These are phyloP conservation scores for Lampris incognitus DNA, from an alignment of 2,113 vertebrate species.

Conservation along the genomic window DNA sequence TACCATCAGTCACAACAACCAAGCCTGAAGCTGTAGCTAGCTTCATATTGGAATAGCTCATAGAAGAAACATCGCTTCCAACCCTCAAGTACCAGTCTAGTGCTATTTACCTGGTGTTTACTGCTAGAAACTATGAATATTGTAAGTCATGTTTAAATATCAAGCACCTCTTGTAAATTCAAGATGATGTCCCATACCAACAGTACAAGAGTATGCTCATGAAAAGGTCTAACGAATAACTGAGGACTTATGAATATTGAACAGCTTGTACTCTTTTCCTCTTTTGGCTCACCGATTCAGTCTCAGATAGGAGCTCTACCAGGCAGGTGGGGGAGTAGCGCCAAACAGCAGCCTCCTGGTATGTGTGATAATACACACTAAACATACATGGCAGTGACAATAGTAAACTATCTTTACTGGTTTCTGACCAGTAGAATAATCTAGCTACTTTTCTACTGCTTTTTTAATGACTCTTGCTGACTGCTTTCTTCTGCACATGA, in stretches of 20 bases:
- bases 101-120: conserved; percentile 77
- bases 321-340: not conserved
- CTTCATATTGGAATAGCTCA: conserved; percentile 69
- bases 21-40: conserved; percentile 10
- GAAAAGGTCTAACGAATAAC: conserved; percentile 68
- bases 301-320: conserved; percentile 37
- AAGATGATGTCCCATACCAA: conserved; percentile 57
- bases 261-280: conserved; percentile 26
- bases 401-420: not conserved
- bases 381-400: not conserved
- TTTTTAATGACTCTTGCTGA: conserved; percentile 63
- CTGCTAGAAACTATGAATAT: conserved; percentile 52
- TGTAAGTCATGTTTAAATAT: conserved; percentile 76
- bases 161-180: conserved; percentile 70
- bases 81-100: conserved; percentile 36
- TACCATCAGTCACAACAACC: conserved; percentile 29
- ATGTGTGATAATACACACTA: conserved; percentile 1
- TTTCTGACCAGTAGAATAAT: conserved; percentile 39
- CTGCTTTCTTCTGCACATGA: conserved; percentile 51
- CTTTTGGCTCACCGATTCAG: conserved; percentile 16
- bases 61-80: conserved; percentile 17
- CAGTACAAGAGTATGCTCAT: conserved; percentile 53
- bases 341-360: not conserved
- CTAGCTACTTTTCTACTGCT: conserved; percentile 40
- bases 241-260: conserved; percentile 71